Evolutionary conservation across 2,888 invertebrate genomes (phyloP).

Genomic region (Octonoba sinensis): DNA sequence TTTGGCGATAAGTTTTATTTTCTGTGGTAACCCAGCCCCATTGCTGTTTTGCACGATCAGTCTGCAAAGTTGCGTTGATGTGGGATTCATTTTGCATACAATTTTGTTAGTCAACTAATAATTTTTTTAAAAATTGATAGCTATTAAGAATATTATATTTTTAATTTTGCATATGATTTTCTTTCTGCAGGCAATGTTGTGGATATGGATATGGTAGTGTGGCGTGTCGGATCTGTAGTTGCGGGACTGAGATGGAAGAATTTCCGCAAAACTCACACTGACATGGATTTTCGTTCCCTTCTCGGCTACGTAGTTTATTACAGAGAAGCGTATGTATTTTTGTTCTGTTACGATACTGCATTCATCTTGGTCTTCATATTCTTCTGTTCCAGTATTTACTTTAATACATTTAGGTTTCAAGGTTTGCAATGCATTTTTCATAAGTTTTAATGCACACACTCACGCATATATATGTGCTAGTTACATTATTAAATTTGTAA

Average conservation of each 20-base stretch:
- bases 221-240: slow-evolving; percentile 33
- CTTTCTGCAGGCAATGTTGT: slow-evolving; percentile 58
- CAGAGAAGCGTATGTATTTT: slow-evolving; percentile 77
- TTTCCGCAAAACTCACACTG: slow-evolving; percentile 71
- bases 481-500: no score
- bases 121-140: background rate
- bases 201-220: slow-evolving; percentile 62
- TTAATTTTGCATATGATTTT: background rate
- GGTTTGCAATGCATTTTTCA: background rate
- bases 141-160: background rate
- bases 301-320: slow-evolving; percentile 91
- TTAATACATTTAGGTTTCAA: background rate
- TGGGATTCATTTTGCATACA: no score
- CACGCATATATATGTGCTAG: no score
- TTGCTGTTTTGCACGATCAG: no score
- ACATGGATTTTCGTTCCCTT: slow-evolving; percentile 82
- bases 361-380: background rate
- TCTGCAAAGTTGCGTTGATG: no score
- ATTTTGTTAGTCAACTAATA: no score
- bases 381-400: background rate
- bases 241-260: slow-evolving; percentile 70
- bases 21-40: no score
- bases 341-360: slow-evolving; percentile 14
- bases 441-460: no score
- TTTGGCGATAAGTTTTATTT: no score